Evolutionary conservation across 2,888 invertebrate genomes (phyloP).

Genomic region (Drosophila hamatofila): DNA sequence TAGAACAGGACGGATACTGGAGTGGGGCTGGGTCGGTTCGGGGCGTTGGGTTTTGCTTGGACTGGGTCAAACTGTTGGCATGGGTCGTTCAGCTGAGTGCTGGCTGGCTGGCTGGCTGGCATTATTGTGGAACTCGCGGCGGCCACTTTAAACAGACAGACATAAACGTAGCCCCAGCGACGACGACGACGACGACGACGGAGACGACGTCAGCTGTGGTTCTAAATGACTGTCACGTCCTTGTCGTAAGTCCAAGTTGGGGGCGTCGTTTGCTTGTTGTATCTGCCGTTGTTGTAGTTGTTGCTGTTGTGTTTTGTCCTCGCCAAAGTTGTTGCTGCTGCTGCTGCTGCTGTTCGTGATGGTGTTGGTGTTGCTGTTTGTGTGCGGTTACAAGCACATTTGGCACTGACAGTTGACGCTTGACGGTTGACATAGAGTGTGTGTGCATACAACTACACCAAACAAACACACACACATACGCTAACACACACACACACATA

Average conservation of each 20-base stretch:
- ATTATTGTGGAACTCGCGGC: constrained; percentile 58
- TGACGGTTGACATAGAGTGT: constrained; percentile 76
- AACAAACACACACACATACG: constrained; percentile 23
- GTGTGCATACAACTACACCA: constrained; percentile 42
- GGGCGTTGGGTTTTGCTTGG: constrained; percentile 1
- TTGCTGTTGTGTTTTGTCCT: constrained; percentile 42
- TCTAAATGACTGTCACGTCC: constrained; percentile 80
- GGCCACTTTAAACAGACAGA: constrained; percentile 73
- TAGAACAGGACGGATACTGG: constrained; percentile 37
- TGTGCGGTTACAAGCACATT: constrained; percentile 80
- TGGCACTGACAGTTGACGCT: constrained; percentile 84
- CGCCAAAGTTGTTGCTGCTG: constrained; percentile 37
- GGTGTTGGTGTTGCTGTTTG: constrained; percentile 46
- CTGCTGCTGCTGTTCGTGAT: constrained; percentile 12
- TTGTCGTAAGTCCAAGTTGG: constrained; percentile 77
- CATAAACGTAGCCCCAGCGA: constrained; percentile 40
- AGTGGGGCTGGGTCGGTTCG: background rate
- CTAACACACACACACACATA: constrained; percentile 13
- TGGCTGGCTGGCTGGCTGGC: constrained; percentile 16
- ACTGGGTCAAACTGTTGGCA: constrained; percentile 44
- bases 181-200: constrained; percentile 1
- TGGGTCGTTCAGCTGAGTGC: constrained; percentile 29
- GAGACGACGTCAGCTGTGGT: constrained; percentile 67
- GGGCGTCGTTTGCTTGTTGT: constrained; percentile 44
- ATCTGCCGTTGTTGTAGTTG: constrained; percentile 28